A percentile compares a stretch with the other conserved stretches of the same genome.
phyloP scores from a whole-genome alignment of 2,113 vertebrate species.

The Erpornis zantholeuca region DNA sequence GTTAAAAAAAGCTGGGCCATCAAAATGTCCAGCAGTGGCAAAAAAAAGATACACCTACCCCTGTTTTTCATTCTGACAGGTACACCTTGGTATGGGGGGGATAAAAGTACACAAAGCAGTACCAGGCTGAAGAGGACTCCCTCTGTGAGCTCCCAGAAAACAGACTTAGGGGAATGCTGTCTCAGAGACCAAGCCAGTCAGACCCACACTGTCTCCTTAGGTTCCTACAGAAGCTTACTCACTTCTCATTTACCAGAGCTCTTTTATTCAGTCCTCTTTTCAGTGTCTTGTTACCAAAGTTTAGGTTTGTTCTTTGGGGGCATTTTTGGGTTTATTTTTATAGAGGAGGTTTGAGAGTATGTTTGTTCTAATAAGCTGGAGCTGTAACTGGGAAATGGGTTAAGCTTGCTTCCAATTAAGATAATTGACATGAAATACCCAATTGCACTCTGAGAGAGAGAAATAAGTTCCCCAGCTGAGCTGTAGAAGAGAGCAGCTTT shows the following conservation, averaged over 20 bases:
- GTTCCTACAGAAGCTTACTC: background rate
- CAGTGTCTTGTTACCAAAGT: background rate
- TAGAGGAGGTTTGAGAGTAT: conserved; percentile 24
- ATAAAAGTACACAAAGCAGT: background rate
- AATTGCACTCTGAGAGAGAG: conserved; percentile 53
- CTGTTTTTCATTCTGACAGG: background rate
- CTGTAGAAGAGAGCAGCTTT: conserved; percentile 32
- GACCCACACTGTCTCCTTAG: background rate
- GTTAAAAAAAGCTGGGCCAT: background rate
- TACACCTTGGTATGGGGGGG: rapidly evolving
- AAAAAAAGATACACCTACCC: background rate
- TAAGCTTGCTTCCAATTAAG: conserved; percentile 73
- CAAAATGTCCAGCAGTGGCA: background rate
- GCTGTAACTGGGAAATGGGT: conserved; percentile 70
- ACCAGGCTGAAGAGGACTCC: background rate
- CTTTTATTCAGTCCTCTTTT: background rate
- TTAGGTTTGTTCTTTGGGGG: background rate
- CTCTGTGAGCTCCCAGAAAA: background rate
- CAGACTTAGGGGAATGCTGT: background rate
- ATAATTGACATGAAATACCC: conserved; percentile 71
- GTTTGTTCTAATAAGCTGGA: conserved; percentile 64
- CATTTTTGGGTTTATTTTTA: background rate
- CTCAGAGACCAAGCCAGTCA: background rate
- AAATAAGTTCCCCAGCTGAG: conserved; percentile 37
- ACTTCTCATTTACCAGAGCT: background rate